phyloP scores from a whole-genome alignment of 2,888 invertebrate genomes.

The Pachliopta kotzebuea region DNA sequence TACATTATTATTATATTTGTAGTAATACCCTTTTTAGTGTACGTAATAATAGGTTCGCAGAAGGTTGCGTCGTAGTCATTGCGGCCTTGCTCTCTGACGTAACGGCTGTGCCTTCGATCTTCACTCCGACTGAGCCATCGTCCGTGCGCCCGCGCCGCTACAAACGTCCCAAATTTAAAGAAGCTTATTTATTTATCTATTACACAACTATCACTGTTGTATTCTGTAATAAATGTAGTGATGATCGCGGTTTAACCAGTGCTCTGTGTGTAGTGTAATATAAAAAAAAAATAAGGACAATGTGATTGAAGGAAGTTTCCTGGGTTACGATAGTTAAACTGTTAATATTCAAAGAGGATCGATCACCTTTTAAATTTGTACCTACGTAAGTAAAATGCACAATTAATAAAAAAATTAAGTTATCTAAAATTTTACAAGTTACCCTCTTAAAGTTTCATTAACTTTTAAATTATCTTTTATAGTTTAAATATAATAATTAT shows the following conservation, averaged over 20 bases:
- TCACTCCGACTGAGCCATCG: constrained; percentile 50
- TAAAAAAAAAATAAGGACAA: not conserved
- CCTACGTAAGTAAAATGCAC: constrained; percentile 1
- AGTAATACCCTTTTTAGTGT: not conserved
- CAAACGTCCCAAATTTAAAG: constrained; percentile 39
- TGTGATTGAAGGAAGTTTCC: constrained; percentile 16
- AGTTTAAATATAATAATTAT: no score
- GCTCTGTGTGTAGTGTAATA: not conserved
- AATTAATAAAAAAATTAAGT: not conserved
- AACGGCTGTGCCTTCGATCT: constrained; percentile 55
- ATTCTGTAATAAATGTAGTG: constrained; percentile 1
- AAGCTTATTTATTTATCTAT: constrained; percentile 34
- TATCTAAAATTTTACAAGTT: not conserved
- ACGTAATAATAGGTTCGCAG: constrained; percentile 11
- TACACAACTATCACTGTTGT: not conserved
- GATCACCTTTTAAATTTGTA: not conserved
- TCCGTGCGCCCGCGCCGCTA: constrained; percentile 55
- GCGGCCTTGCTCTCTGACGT: constrained; percentile 55
- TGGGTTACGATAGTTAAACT: constrained; percentile 6
- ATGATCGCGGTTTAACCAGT: not conserved
- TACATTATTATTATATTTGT: not conserved
- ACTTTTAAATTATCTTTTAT: not conserved
- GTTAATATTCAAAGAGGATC: constrained; percentile 18
- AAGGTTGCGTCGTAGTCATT: constrained; percentile 43
- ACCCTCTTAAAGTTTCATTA: not conserved